Evolutionary conservation across 1,140 invertebrate species (phyloP).

Genomic region (Drosophila ironensis): DNA sequence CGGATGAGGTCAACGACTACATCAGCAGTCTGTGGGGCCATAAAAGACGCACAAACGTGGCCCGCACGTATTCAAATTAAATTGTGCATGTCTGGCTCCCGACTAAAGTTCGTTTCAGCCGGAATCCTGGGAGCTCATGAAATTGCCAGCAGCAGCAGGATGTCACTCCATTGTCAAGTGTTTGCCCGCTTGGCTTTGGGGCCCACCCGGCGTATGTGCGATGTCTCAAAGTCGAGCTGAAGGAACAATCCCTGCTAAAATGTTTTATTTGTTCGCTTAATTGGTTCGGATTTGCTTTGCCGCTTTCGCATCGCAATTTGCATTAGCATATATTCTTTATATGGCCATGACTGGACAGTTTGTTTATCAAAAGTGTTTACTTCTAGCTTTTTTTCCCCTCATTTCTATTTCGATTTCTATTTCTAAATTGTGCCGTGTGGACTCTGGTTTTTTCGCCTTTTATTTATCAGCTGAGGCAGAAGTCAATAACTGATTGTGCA

Average conservation of each 20-base stretch:
- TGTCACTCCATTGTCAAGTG: conserved; percentile 37
- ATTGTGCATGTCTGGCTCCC: conserved; percentile 29
- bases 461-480: conserved; percentile 59
- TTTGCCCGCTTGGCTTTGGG: conserved; percentile 17
- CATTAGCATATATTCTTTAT: conserved; percentile 15
- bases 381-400: conserved; percentile 7
- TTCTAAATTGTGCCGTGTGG: conserved; percentile 3
- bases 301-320: conserved; percentile 3
- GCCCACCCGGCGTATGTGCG: conserved; percentile 37
- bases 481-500: conserved; percentile 71
- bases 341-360: conserved; percentile 45
- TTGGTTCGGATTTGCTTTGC: conserved; percentile 24
- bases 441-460: background rate
- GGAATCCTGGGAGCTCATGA: conserved; percentile 11
- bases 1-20: conserved; percentile 63
- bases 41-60: background rate
- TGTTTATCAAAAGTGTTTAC: conserved; percentile 55
- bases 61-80: conserved; percentile 25
- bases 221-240: conserved; percentile 1
- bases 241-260: conserved; percentile 20
- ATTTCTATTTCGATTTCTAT: background rate
- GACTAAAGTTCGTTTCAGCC: conserved; percentile 10
- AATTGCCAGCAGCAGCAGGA: background rate
- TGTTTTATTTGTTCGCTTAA: conserved; percentile 33
- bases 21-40: conserved; percentile 27